Evolutionary conservation across 2,113 vertebrate genomes (phyloP), one percentile per base, ranked within the genome.

Genomic region (Cynopterus brachyotis): DNA sequence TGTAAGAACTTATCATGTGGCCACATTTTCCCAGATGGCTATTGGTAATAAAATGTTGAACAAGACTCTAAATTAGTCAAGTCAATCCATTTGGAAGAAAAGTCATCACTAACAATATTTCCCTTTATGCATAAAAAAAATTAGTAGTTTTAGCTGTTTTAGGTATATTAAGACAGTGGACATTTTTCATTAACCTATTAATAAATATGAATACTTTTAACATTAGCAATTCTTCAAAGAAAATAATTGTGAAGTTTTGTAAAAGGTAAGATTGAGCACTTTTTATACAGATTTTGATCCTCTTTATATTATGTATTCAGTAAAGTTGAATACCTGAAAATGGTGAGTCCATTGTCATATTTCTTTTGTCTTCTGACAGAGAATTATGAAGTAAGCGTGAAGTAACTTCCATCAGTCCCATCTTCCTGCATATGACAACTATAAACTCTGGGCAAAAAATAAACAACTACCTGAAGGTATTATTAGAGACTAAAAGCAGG

Each of bases 31-130:
- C 40, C 6, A 76, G 28, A 62, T n/a, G 62, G 19, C 30, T 55
- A 72, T 64, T 95, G 37, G 32, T 79, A 30, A 84, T 53, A 81
- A 96, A 89, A 84, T 92, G 20, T 86, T 96, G 84, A 59, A 19
- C 19, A 96, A 95, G 59, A 82, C 20, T 13, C 5, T 59, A 85
- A 94, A 75, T 90, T 50, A 72, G 45, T 82, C 35, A 69, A 57
- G 28, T 66, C 8, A 85, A 40, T 57, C 11, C 19, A 70, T 66
- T 24, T 78, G 13, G 64, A 72, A 97, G 26, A 69, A 15, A 92
- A 82, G 20, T 94, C 12, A 55, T 62, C 32, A 73, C 47, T 79
- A 90, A 42, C 26, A 87, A 10, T 55, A 66, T 62, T 87, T 70
- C 59, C 22, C 72, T 45, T 92, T 92, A 30, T 32, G 67, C 75